Evolutionary conservation across 2,113 vertebrate species (phyloP), one percentile per base, ranked within the genome.

Genomic region (Malurus alboscapulatus): DNA sequence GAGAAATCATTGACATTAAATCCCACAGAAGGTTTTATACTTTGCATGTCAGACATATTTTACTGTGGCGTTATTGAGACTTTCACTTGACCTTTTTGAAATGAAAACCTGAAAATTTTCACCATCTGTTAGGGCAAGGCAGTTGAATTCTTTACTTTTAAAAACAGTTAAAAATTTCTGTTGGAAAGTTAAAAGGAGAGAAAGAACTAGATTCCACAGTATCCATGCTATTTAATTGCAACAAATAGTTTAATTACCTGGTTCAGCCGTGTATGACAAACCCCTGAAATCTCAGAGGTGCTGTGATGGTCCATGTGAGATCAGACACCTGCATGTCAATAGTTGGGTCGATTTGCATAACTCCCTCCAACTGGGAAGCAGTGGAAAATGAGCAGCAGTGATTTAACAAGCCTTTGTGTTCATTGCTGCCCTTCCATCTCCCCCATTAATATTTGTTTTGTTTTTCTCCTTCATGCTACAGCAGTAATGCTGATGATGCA

Each of bases 381-480:
- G 5, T 71, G 71, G 88, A 54, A 73, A 78, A 50, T 22, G 32
- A 26, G 40, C 51, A 87, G 30, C 54, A 71, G 40, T 12, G 22
- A 32, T 55, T 90, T 94, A 68, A 22, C 69, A 76, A 51, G 30
- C 59, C 58, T 84, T 65, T 91, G 66, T 58, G 84, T 57, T 96
- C 81, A 9, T 36, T 67, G 66, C 90, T 90, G 80, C 59, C 93
- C 92, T 96, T 95, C 83, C 68, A 27, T 93, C 87, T 93, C 72
- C 87, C 68, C 90, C 78, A 61, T 92, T 96, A 84, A 63, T 93
- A 75, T 92, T 92, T 92, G 91, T 93, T 94, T 95, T 95, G 90
- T 79, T 96, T 93, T 93, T 96, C 94, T 96, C 94, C 96, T 97
- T 97, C 95, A 96, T 97, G 96, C 82, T 95, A 96, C 96, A 96